Conservation (phyloP, 2,888 invertebrate species). For the Dyspetes luteomarginatus region DNA sequence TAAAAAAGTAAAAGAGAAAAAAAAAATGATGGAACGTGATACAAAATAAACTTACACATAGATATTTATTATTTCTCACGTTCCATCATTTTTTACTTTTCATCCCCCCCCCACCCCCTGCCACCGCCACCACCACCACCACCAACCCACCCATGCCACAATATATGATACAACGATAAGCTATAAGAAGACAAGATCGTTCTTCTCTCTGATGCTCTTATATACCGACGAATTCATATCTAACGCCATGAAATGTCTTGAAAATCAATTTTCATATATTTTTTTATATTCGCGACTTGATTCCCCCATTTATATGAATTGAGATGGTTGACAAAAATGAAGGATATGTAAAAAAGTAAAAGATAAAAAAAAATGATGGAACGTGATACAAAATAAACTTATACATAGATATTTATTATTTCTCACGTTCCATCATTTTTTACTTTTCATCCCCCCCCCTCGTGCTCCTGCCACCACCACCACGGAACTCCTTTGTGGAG, state of each 20-base stretch:
- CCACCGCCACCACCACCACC: background rate
- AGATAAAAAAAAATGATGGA: conserved; percentile 4
- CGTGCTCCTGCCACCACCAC: background rate
- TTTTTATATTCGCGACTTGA: conserved; percentile 5
- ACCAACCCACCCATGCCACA: background rate
- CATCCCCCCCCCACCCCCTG: background rate
- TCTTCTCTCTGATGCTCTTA: conserved; percentile 25
- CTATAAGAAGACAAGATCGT: conserved; percentile 43
- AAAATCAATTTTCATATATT: no score
- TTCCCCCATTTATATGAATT: background rate
- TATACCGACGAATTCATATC: conserved; percentile 52
- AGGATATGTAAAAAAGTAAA: background rate
- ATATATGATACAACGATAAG: conserved; percentile 32
- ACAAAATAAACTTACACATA: background rate
- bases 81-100: conserved; percentile 47
- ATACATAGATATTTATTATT: conserved; percentile 35
- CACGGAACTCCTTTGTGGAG: background rate
- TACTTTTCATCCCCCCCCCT: background rate
- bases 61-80: conserved; percentile 44
- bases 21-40: conserved; percentile 13
- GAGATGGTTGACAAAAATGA: background rate
- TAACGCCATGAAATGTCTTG: conserved; percentile 13
- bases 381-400: background rate
- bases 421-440: conserved; percentile 51
- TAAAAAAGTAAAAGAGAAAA: background rate